Base-by-base conservation (phyloP, 1,140 invertebrate genomes). In the Drosophila subpulchrella region DNA sequence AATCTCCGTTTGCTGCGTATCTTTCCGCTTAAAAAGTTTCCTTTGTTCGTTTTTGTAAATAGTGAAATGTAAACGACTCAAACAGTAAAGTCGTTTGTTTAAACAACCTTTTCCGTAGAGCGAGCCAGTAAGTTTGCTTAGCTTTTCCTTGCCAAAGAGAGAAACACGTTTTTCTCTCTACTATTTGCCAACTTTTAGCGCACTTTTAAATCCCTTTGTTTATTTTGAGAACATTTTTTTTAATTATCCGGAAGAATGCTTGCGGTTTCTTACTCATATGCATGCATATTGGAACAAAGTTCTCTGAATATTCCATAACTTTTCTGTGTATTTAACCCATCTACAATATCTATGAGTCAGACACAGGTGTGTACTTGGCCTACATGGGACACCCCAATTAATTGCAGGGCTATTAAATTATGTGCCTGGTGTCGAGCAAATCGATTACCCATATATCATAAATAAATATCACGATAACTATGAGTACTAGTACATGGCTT, bases 351-450 rank as follows among this genome's bases (percentile, higher is more conserved):
- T 65, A 51, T 68, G 65, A 68, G 65, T 68, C 65, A 68, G 13
- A n/a, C 59, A 24, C 65, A 68, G 65, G 65, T 68, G 65, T 53
- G 60, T 17, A 41, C 42, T 17, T 30, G 56, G 56, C 42, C 63
- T 66, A 66, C 50, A 34, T 66, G 63, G 58, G 44, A 61, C 27
- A 48, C 34, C 62, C 44, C 58, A 63, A 61, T 66, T 66, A 66
- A 63, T 44, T 63, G 63, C 27, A 44, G 24, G 30, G 46, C 46
- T 50, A 51, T 67, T 63, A 51, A 65, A 34, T 63, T 50, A 67
- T 63, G 62, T 42, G 24, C 48, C 34, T 0, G 27, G n/a, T 34
- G 8, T 20, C 36, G 4, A 50, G 6, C 36, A 62, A 62, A 63
- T 67, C 44, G 42, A 67, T 67, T 50, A 30, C 36, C 36, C 13